Percentiles rank a stretch among this genome's conserved stretches.
Conservation (phyloP, 2,888 invertebrate species). For the Heliconius ethilla region DNA sequence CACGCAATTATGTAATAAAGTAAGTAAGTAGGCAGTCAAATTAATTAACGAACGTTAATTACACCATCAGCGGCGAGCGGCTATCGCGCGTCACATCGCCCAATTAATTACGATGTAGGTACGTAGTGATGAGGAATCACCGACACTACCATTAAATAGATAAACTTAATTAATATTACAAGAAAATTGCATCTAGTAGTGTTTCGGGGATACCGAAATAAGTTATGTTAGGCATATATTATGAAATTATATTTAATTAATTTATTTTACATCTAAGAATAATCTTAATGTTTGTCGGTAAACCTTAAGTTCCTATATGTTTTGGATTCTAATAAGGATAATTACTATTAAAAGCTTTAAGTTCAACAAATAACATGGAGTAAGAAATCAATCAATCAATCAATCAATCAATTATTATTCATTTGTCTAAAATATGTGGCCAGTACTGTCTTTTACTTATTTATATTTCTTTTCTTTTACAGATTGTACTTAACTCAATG, state of each 20-base stretch:
- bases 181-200: conserved; percentile 39
- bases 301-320: no score
- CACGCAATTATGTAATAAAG: conserved; percentile 69
- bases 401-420: no score
- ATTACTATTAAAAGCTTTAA: background rate
- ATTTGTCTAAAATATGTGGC: background rate
- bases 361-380: background rate
- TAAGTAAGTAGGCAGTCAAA: conserved; percentile 67
- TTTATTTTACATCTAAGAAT: background rate
- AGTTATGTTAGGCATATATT: background rate
- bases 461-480: conserved; percentile 52
- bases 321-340: background rate
- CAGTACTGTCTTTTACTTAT: conserved; percentile 2
- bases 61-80: conserved; percentile 69
- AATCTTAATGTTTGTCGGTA: no score
- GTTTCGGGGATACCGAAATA: conserved; percentile 32
- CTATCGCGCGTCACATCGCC: conserved; percentile 76
- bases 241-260: background rate
- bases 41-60: conserved; percentile 78
- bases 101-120: conserved; percentile 54
- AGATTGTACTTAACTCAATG: conserved; percentile 99
- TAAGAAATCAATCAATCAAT: background rate
- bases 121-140: conserved; percentile 65
- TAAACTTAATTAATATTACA: conserved; percentile 50
- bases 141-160: conserved; percentile 56